Conservation (phyloP, 2,888 invertebrate species). For the Lathronympha strigana region DNA sequence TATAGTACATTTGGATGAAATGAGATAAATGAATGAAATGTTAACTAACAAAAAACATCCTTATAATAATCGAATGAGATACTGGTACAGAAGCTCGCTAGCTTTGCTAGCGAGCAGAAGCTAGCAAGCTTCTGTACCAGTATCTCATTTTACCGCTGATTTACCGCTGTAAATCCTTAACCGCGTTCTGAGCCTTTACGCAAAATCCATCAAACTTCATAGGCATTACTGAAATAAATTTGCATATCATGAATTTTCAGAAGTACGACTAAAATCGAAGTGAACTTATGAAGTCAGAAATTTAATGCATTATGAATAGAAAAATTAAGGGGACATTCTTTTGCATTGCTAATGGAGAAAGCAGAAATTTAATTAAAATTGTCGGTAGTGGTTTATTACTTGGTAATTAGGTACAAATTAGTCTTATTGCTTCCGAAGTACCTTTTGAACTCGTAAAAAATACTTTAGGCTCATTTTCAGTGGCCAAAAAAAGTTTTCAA, state of each 20-base stretch:
- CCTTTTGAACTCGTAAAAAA: no score
- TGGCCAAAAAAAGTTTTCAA: no score
- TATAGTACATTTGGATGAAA: no score
- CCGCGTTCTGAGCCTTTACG: background rate
- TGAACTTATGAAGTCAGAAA: constrained; percentile 26
- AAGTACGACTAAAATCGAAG: constrained; percentile 24
- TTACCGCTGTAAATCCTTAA: background rate
- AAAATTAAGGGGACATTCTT: constrained; percentile 32
- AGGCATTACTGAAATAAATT: constrained; percentile 31
- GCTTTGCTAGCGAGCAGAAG: no score
- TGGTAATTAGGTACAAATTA: no score
- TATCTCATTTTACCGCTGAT: no score
- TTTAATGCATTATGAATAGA: constrained; percentile 28
- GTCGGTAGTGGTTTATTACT: background rate
- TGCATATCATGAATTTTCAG: constrained; percentile 37
- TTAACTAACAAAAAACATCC: no score
- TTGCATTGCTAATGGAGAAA: constrained; percentile 10
- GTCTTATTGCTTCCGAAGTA: no score
- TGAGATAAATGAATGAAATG: no score
- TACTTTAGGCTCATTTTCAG: no score
- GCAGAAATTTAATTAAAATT: constrained; percentile 2
- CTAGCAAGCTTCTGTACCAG: no score
- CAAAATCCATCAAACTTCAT: constrained; percentile 26
- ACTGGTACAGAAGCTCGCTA: no score
- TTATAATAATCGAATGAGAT: background rate